A percentile compares a stretch with the other conserved stretches of the same genome.
phyloP scores from a whole-genome alignment of 1,140 invertebrate genomes.

The Subanguina moxae region DNA sequence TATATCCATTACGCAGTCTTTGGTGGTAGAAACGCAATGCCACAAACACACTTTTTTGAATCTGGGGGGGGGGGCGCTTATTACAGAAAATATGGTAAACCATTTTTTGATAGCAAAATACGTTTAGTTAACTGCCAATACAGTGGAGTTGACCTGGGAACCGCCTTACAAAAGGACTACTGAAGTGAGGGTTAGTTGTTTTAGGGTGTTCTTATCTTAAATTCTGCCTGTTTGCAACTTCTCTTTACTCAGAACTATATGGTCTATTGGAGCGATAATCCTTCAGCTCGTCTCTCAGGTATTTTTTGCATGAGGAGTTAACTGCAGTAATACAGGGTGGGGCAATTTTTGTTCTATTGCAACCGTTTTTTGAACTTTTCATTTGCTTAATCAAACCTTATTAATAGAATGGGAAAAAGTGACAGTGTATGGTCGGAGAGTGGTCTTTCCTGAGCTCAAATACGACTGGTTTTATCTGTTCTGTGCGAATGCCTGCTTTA shows the following conservation, averaged over 20 bases:
- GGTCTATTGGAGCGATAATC: constrained; percentile 58
- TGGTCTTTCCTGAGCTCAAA: constrained; percentile 58
- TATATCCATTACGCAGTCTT: too few species aligned
- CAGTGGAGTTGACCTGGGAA: constrained; percentile 57
- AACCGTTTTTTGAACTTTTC: too few species aligned
- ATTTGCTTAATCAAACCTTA: too few species aligned
- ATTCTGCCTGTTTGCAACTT: neutral
- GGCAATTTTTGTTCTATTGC: too few species aligned
- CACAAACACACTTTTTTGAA: too few species aligned
- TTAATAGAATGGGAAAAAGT: constrained; percentile 53
- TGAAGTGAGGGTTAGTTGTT: constrained; percentile 46
- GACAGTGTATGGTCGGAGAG: constrained; percentile 48
- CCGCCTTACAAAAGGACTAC: constrained; percentile 55
- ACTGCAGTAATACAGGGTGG: too few species aligned
- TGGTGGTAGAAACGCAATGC: too few species aligned
- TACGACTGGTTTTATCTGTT: constrained; percentile 57
- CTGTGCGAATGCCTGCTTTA: constrained; percentile 53
- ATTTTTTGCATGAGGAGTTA: too few species aligned
- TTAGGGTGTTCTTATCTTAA: too few species aligned
- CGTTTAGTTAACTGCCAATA: constrained; percentile 46
- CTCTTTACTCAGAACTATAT: constrained; percentile 50
- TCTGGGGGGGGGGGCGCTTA: too few species aligned
- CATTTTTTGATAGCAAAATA: too few species aligned
- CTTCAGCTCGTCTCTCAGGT: constrained; percentile 42
- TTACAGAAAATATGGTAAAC: too few species aligned